Conservation (phyloP, 2,797 vertebrate species). For the Molothrus ater region DNA sequence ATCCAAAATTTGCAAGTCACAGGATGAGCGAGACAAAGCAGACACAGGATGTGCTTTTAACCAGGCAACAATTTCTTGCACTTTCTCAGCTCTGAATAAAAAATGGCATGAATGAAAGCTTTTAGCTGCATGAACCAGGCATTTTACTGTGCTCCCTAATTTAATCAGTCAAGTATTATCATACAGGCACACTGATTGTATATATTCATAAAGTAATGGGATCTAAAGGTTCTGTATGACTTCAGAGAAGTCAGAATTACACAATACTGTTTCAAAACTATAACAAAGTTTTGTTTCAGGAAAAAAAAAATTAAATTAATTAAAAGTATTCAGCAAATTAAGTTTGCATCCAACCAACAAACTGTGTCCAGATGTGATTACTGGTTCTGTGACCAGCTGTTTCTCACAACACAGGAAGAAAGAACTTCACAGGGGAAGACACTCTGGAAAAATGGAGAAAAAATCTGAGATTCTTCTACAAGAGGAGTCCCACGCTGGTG, state of each 20-base stretch:
- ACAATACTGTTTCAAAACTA: not conserved
- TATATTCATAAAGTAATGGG: not conserved
- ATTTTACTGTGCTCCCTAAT: not conserved
- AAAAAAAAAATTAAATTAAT: not conserved
- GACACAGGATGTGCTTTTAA: slow-evolving; percentile 92
- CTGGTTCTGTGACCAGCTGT: not conserved
- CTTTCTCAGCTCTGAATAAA: slow-evolving; percentile 86
- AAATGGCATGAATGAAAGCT: slow-evolving; percentile 27
- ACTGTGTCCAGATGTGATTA: not conserved
- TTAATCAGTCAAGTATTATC: not conserved
- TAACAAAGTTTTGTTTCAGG: not conserved
- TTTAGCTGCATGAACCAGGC: not conserved
- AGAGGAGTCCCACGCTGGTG: not conserved
- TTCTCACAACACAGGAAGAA: not conserved
- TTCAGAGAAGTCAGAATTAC: not conserved
- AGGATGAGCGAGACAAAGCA: slow-evolving; percentile 88
- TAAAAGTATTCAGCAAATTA: not conserved
- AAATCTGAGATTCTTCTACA: not conserved
- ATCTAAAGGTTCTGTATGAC: not conserved
- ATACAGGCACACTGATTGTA: not conserved
- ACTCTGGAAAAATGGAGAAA: not conserved
- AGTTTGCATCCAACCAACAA: not conserved
- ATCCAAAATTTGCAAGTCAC: slow-evolving; percentile 95
- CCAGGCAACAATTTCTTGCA: slow-evolving; percentile 93
- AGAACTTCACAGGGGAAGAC: not conserved